Base-by-base conservation (phyloP, 2,113 vertebrate species). In the Phalacrocorax pelagicus region DNA sequence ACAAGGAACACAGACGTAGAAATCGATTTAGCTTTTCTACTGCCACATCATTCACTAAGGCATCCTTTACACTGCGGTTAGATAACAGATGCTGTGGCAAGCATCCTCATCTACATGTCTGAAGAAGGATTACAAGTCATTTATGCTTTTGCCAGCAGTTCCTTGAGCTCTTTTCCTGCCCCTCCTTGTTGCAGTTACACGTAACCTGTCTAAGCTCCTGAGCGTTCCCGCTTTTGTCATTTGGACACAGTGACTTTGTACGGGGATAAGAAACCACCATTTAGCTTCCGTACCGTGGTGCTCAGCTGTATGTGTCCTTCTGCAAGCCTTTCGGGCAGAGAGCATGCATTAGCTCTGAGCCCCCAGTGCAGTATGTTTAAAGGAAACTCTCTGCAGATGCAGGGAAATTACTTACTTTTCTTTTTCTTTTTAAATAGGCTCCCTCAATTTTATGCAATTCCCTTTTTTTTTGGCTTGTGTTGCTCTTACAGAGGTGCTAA, bases 31-130 rank as follows among this genome's bases (percentile, higher is more conserved):
- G 44, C 27, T 58, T 58, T 34, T 24, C 42, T 72, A 10, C n/a
- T 24, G 23, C 6, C 0, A 2, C 42, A 10, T 9, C 1, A 2
- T 58, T 67, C 38, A 23, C 51, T 47, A 29, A 24, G 6, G 75
- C 67, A 54, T 21, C 52, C n/a, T 67, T 67, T 44, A 30, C 24
- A 9, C 17, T 1, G 7, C 49, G 34, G 21, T 46, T 15, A 65
- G 32, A 44, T 62, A 81, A 51, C 21, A 47, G 61, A 54, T 24
- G 29, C n/a, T 74, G 42, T 54, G 36, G 23, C 49, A 36, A 63
- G 5, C 20, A 30, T 40, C 79, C 38, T 72, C 72, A 19, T 34
- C 27, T 57, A 71, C 54, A 15, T 0, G 2, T n/a, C 3, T 54
- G 59, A 79, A 40, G 57, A 57, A 49, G 42, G 30, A 67, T 59